Conservation (phyloP, 1,140 invertebrate species). For the Lepidurus apus region DNA sequence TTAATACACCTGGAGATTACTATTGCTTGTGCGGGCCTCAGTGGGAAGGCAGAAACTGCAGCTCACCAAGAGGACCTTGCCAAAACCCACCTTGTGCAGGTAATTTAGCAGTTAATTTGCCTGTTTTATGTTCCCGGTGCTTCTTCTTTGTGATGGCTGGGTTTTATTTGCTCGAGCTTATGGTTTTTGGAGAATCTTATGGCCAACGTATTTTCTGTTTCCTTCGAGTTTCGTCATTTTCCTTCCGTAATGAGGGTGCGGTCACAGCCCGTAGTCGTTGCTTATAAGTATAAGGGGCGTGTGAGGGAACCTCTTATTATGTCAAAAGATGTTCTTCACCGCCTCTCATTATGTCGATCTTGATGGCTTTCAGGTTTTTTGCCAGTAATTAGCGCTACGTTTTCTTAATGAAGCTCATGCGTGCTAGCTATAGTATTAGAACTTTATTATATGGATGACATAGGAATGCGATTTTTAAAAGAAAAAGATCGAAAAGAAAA, state of each 20-base stretch:
- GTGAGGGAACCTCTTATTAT: constrained; percentile 3
- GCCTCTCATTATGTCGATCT: constrained; percentile 18
- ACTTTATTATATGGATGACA: background rate
- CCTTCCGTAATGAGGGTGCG: background rate
- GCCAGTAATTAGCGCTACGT: background rate
- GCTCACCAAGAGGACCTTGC: constrained; percentile 49
- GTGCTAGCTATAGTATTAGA: background rate
- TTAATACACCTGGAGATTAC: constrained; percentile 74
- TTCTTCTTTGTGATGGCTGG: background rate
- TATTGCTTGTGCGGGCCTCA: constrained; percentile 81
- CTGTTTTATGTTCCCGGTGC: background rate
- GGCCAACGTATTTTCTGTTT: background rate
- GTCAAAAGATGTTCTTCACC: background rate
- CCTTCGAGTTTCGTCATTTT: background rate
- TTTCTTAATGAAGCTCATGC: background rate
- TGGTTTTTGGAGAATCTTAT: background rate
- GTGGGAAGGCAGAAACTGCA: constrained; percentile 86
- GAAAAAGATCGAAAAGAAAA: background rate
- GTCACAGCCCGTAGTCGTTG: background rate
- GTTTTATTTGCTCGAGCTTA: background rate
- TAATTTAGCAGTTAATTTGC: constrained; percentile 33
- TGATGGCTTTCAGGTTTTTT: constrained; percentile 1
- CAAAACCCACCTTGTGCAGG: constrained; percentile 43
- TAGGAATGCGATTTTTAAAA: background rate
- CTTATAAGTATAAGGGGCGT: background rate